These are phyloP conservation scores for Atlantisia rogersi DNA, from an alignment of 2,113 vertebrate species.

Conservation along the genomic window DNA sequence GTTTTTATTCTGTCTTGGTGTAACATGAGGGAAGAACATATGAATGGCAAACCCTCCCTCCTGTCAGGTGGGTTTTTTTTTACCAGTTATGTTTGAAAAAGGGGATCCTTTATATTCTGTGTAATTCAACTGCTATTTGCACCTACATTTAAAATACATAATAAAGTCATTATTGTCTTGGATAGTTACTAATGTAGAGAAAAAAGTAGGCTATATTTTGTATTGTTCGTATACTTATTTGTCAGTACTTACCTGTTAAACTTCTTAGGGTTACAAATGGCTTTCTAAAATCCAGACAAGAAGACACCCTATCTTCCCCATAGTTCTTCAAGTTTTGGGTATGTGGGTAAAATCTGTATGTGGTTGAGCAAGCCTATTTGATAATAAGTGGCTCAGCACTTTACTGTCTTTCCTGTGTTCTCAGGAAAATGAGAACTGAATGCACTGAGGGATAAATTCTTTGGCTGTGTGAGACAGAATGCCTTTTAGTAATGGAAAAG, in stretches of 20 bases:
- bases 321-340: neutral
- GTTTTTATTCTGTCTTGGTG: neutral
- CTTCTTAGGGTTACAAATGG: neutral
- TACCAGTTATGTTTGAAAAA: neutral
- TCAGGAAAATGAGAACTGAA: neutral
- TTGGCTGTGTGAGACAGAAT: neutral
- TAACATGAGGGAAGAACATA: neutral
- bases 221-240: neutral
- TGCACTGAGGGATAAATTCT: neutral
- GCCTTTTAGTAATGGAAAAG: slow-evolving; percentile 1
- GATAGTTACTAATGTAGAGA: neutral
- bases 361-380: neutral
- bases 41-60: neutral
- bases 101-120: neutral
- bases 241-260: neutral
- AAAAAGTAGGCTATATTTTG: neutral
- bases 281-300: neutral
- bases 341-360: neutral
- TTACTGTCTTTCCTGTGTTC: neutral
- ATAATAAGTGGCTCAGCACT: neutral
- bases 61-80: neutral
- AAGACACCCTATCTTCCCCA: neutral
- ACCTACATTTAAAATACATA: neutral
- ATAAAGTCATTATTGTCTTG: neutral
- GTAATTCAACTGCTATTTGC: neutral